phyloP scores from a whole-genome alignment of 2,888 invertebrate genomes.

The Drosophila infuscata region DNA sequence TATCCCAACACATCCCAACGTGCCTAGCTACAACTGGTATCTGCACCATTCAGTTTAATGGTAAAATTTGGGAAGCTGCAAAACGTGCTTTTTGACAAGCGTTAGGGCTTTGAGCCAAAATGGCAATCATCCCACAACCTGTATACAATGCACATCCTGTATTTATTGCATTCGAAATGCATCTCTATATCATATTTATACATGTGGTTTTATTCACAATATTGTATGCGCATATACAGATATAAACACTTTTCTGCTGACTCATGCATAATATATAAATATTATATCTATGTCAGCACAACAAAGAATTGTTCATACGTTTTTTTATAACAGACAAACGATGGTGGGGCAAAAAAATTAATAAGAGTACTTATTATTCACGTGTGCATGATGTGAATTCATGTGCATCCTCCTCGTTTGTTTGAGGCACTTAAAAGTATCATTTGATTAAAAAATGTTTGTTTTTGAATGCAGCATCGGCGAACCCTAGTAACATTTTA shows the following conservation, averaged over 20 bases:
- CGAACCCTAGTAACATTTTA: neutral
- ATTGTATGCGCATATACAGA: slow-evolving; percentile 39
- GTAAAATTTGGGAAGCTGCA: slow-evolving; percentile 45
- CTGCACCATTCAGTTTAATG: slow-evolving; percentile 47
- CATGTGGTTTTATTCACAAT: slow-evolving; percentile 1
- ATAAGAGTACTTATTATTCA: slow-evolving; percentile 23
- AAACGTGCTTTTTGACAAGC: slow-evolving; percentile 62
- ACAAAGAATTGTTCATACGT: slow-evolving; percentile 11
- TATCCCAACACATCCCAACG: slow-evolving; percentile 21
- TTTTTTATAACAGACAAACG: slow-evolving; percentile 4
- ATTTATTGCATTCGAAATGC: slow-evolving; percentile 49
- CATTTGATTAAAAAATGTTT: slow-evolving; percentile 22
- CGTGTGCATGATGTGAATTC: slow-evolving; percentile 27
- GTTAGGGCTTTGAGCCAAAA: slow-evolving; percentile 52
- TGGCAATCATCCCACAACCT: slow-evolving; percentile 30
- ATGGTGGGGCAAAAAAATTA: slow-evolving; percentile 15
- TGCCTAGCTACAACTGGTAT: slow-evolving; percentile 1
- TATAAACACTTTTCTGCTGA: slow-evolving; percentile 18
- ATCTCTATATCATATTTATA: neutral
- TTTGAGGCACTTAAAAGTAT: slow-evolving; percentile 10
- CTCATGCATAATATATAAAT: slow-evolving; percentile 17
- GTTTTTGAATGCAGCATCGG: neutral
- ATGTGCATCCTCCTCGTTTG: slow-evolving; percentile 21
- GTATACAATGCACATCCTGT: slow-evolving; percentile 26
- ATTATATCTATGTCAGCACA: slow-evolving; percentile 12